A percentile compares a stretch with the other conserved stretches of the same genome.
Conservation (phyloP, 2,113 vertebrate genomes). For the Callocephalon fimbriatum region DNA sequence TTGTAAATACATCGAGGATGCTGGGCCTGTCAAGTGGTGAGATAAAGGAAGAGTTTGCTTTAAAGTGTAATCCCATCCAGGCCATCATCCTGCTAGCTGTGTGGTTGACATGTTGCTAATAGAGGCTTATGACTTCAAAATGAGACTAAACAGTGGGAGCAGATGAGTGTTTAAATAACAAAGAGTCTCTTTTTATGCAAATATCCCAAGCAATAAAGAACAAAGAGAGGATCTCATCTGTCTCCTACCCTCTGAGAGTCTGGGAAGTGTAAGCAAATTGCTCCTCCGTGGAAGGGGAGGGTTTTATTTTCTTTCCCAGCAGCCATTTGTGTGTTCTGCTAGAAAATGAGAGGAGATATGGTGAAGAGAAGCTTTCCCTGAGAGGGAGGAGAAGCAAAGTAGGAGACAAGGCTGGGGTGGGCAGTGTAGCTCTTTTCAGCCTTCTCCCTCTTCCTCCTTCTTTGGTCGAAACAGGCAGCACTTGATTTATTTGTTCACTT, state of each 20-base stretch:
- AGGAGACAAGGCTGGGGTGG: not conserved
- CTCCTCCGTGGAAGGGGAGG: not conserved
- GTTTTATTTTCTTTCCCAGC: not conserved
- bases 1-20: not conserved
- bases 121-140: not conserved
- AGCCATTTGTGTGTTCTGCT: not conserved
- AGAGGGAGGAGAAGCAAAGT: not conserved
- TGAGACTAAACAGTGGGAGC: not conserved
- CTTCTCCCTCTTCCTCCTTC: not conserved
- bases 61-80: not conserved
- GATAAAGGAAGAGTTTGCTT: not conserved
- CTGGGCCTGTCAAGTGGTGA: not conserved
- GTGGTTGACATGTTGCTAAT: not conserved
- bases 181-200: not conserved
- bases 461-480: not conserved
- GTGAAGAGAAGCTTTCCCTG: not conserved
- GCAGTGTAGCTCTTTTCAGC: not conserved
- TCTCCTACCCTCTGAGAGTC: not conserved
- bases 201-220: not conserved
- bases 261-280: not conserved
- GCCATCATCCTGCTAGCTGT: not conserved
- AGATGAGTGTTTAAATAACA: not conserved
- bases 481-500: not conserved
- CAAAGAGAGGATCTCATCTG: not conserved
- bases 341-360: not conserved